Evolutionary conservation across 2,113 vertebrate species (phyloP).

Genomic region (Solenodon paradoxus): DNA sequence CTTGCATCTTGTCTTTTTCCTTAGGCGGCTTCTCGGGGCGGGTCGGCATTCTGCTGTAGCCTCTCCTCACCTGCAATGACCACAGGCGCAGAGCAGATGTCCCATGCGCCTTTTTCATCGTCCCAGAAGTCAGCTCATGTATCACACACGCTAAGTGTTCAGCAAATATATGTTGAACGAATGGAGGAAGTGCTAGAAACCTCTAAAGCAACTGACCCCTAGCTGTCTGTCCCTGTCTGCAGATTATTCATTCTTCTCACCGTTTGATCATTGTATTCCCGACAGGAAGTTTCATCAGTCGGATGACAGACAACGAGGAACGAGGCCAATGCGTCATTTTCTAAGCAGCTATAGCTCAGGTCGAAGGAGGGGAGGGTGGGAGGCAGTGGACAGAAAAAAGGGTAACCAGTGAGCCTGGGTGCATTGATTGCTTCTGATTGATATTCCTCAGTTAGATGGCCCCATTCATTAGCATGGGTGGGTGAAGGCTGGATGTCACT

Average conservation of each 20-base stretch:
- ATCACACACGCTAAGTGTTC: background rate
- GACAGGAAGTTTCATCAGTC: background rate
- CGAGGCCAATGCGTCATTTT: background rate
- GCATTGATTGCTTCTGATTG: background rate
- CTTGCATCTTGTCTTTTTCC: background rate
- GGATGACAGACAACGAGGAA: background rate
- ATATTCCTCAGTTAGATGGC: background rate
- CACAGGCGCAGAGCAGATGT: background rate
- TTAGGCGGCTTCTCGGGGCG: background rate
- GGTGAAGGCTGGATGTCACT: slow-evolving; percentile 65
- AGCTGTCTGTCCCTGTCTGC: background rate
- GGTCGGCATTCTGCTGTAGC: background rate
- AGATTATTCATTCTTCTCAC: background rate
- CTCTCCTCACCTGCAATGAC: too few species aligned
- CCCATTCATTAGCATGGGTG: slow-evolving; percentile 56
- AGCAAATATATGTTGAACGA: background rate
- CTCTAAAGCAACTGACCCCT: background rate
- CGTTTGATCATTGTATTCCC: background rate
- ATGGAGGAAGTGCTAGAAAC: background rate
- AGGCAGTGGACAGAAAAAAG: background rate
- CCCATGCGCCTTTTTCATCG: accelerated
- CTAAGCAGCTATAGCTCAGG: background rate
- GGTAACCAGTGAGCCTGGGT: accelerated
- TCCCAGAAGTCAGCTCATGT: accelerated
- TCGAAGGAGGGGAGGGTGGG: background rate